Conservation (phyloP, 2,113 vertebrate genomes). For the Pelecanoides urinatrix region DNA sequence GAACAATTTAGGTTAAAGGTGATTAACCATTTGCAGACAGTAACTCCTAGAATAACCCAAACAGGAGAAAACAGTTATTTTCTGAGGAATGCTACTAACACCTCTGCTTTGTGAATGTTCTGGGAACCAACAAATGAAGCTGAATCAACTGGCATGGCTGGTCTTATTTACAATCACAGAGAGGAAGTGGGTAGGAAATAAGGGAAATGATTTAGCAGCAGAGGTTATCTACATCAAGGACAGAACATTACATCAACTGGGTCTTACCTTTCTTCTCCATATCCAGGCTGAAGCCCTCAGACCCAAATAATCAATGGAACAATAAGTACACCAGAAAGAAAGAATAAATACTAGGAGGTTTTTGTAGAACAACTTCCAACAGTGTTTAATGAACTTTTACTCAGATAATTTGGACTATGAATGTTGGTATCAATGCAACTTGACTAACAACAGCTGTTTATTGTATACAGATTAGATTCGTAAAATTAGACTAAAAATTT, state of each 20-base stretch:
- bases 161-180: neutral
- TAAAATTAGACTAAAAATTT: neutral
- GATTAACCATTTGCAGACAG: neutral
- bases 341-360: neutral
- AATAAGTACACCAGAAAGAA: neutral
- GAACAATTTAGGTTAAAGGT: neutral
- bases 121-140: neutral
- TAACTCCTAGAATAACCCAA: neutral
- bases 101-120: neutral
- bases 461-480: neutral
- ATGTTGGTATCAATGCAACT: neutral
- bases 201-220: neutral
- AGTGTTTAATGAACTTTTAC: neutral
- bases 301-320: neutral
- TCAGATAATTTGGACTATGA: neutral
- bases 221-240: neutral
- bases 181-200: neutral
- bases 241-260: neutral
- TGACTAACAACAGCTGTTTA: neutral
- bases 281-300: neutral
- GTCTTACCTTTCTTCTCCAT: neutral
- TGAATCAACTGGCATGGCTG: neutral
- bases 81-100: neutral
- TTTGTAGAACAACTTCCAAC: neutral
- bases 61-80: neutral